A percentile compares a stretch with the other conserved stretches of the same genome.
Conservation (phyloP, 2,797 vertebrate species). For the Argyrosomus regius region DNA sequence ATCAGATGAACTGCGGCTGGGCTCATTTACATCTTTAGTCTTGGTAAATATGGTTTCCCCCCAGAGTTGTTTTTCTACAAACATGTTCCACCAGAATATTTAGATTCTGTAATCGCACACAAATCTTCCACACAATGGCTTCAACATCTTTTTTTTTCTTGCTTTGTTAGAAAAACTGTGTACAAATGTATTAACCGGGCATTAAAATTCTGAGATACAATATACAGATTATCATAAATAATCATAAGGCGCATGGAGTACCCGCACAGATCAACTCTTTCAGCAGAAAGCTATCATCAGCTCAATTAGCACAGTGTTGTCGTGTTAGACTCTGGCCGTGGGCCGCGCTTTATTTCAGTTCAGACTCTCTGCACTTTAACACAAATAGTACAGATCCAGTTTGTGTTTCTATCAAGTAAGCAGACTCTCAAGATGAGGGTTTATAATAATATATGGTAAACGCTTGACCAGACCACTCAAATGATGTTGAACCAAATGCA, state of each 20-base stretch:
- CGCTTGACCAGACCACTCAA: slow-evolving; percentile 49
- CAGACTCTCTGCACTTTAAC: slow-evolving; percentile 18
- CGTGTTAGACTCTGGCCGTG: background rate
- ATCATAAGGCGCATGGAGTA: background rate
- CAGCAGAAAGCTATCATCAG: background rate
- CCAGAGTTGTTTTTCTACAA: background rate
- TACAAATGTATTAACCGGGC: background rate
- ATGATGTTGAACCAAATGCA: slow-evolving; percentile 53
- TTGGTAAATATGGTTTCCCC: background rate
- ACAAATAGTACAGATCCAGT: slow-evolving; percentile 2
- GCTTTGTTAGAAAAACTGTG: background rate
- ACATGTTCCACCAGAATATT: background rate
- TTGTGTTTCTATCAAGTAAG: slow-evolving; percentile 43
- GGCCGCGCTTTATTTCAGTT: background rate
- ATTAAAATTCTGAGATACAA: background rate
- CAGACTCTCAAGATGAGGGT: slow-evolving; percentile 43
- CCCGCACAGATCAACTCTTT: background rate
- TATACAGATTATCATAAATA: background rate
- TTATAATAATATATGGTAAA: slow-evolving; percentile 58
- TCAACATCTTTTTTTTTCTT: background rate
- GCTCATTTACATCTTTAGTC: background rate
- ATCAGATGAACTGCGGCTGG: background rate
- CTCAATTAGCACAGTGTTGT: background rate
- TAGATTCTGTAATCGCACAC: background rate
- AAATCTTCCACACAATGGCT: background rate